phyloP scores from a whole-genome alignment of 2,888 invertebrate genomes.

The Tineola bisselliella region DNA sequence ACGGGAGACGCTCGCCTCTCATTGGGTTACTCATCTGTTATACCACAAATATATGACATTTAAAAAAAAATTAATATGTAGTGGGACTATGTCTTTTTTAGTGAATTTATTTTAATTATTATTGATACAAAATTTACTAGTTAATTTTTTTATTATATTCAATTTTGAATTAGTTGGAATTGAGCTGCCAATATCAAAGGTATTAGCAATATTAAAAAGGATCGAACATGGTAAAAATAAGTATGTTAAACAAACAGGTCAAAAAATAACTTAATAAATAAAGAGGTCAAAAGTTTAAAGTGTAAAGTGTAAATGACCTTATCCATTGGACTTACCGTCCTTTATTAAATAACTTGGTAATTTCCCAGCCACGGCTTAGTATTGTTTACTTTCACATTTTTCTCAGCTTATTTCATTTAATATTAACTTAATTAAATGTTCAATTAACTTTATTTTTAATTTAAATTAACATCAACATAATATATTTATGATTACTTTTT shows the following conservation, averaged over 20 bases:
- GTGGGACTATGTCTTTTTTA: too few relatives aligned
- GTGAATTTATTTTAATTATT: too few relatives aligned
- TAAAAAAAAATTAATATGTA: too few relatives aligned
- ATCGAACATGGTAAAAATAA: too few relatives aligned
- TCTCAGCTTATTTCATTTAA: background rate
- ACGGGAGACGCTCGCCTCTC: slow-evolving; percentile 17
- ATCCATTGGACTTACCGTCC: slow-evolving; percentile 35
- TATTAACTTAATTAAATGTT: slow-evolving; percentile 1
- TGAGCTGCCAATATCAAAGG: too few relatives aligned
- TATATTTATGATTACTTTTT: too few relatives aligned
- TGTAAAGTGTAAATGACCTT: background rate
- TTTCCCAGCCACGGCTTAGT: slow-evolving; percentile 36
- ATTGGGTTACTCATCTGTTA: background rate
- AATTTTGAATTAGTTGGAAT: too few relatives aligned
- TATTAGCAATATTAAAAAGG: too few relatives aligned
- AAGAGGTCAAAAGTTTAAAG: background rate
- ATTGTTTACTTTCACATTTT: slow-evolving; percentile 34
- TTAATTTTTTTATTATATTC: too few relatives aligned
- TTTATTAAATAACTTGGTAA: slow-evolving; percentile 62
- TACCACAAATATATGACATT: background rate
- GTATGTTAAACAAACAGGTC: too few relatives aligned
- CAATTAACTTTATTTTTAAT: background rate
- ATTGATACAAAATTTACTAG: too few relatives aligned
- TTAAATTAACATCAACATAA: background rate
- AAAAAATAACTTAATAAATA: background rate